Conservation (phyloP, 1,140 invertebrate genomes). For the Stegodyphus mimosarum region DNA sequence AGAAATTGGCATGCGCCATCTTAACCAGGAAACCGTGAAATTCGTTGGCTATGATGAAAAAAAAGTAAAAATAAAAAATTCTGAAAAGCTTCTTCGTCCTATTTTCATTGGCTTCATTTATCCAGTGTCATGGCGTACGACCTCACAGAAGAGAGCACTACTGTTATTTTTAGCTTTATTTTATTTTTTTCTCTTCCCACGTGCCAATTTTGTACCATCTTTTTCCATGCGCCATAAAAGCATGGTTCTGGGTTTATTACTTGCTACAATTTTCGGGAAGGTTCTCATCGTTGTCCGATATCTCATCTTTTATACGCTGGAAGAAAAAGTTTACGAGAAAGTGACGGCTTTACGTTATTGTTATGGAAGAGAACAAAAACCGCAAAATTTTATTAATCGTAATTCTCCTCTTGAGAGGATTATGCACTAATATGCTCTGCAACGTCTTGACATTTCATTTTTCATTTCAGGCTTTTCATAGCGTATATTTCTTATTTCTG, state of each 20-base stretch:
- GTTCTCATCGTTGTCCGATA: slow-evolving; percentile 5
- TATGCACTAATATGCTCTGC: too few relatives aligned
- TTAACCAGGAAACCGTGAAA: slow-evolving; percentile 51
- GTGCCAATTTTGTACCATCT: slow-evolving; percentile 25
- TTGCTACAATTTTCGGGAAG: slow-evolving; percentile 14
- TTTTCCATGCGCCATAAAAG: slow-evolving; percentile 38
- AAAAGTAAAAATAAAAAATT: slow-evolving; percentile 9
- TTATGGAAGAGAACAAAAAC: slow-evolving; percentile 11
- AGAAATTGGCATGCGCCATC: slow-evolving; percentile 48
- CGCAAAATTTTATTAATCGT: slow-evolving; percentile 50
- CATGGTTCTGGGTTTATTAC: slow-evolving; percentile 34
- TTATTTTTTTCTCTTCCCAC: neutral
- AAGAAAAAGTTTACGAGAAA: slow-evolving; percentile 13
- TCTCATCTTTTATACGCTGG: slow-evolving; percentile 36
- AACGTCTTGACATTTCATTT: too few relatives aligned
- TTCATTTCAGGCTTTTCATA: too few relatives aligned
- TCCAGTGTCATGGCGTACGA: slow-evolving; percentile 33
- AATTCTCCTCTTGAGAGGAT: slow-evolving; percentile 5
- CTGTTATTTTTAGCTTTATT: too few relatives aligned
- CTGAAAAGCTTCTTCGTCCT: slow-evolving; percentile 16
- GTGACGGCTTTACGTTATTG: neutral
- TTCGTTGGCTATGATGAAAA: slow-evolving; percentile 31
- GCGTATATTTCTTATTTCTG: too few relatives aligned
- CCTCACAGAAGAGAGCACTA: neutral
- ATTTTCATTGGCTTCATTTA: slow-evolving; percentile 58